Conservation (phyloP, 2,888 invertebrate genomes). For the Corbicula japonica region DNA sequence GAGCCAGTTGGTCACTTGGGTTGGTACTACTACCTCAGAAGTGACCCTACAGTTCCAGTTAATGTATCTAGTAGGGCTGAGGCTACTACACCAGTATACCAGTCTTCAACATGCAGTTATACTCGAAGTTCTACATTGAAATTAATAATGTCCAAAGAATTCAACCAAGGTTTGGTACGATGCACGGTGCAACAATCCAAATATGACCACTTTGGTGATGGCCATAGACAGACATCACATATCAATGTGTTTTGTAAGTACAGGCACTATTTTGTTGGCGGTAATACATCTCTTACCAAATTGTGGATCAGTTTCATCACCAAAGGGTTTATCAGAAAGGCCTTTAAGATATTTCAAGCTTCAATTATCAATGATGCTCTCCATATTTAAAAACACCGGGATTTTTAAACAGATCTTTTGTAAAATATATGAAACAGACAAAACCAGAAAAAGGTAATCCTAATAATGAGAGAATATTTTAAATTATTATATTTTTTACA, state of each 20-base stretch:
- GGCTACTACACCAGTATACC: background rate
- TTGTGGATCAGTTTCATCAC: too few relatives aligned
- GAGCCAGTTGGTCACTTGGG: background rate
- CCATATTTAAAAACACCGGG: too few relatives aligned
- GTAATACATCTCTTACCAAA: too few relatives aligned
- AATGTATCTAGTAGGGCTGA: background rate
- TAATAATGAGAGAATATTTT: too few relatives aligned
- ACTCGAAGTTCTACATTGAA: background rate
- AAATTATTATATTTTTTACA: too few relatives aligned
- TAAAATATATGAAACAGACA: too few relatives aligned
- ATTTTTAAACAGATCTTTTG: too few relatives aligned
- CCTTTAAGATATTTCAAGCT: too few relatives aligned
- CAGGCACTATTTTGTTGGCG: too few relatives aligned
- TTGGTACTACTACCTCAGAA: constrained; percentile 7
- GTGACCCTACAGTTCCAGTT: background rate
- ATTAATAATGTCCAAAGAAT: background rate
- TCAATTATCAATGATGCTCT: too few relatives aligned
- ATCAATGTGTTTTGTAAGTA: background rate
- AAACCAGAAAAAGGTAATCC: too few relatives aligned
- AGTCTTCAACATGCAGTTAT: background rate
- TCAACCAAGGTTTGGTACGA: background rate
- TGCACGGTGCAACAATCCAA: background rate
- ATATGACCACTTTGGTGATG: background rate
- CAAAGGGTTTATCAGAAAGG: too few relatives aligned
- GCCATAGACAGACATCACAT: background rate